Base-by-base conservation (phyloP, 2,888 invertebrate species). In the Aleiodes testaceus region DNA sequence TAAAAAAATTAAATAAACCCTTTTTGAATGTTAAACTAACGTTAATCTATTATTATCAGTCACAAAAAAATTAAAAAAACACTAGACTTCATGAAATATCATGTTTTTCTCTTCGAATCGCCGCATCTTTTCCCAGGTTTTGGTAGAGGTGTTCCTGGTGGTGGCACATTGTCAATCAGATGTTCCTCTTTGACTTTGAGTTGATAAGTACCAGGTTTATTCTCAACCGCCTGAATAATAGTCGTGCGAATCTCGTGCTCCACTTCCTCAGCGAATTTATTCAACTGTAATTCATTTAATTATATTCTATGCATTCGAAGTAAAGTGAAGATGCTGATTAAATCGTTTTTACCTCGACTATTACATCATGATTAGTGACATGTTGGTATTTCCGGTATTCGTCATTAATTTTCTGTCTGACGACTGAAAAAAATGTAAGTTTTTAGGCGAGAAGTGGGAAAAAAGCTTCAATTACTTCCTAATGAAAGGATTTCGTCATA, bases 361-460 rank as follows among this genome's bases (percentile, higher is more conserved):
- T 92, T 75, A 92, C 88, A 12, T 88, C 88, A 72, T 86, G 84
- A 81, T 94, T 91, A 3, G 87, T 87, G 18, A 93, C 89, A 81
- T 89, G 81, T 83, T 90, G 92, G 83, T 93, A 91, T 85, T 93
- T 93, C 75, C 87, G 89, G 86, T 91, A 96, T 81, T 93, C 93
- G 64, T 92, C 91, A 86, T 95, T 95, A 72, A 96, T 94, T 88
- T 91, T 92, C n/a, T 88, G 78, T 79, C 95, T 90, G 1, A 91
- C 91, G 75, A 91, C 92, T 89, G 52, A 68, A 77, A 69, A 69
- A 53, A 50, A 70, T 53, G 65, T 61, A 18, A 20, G 42, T 49
- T 61, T 14, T 47, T 16, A 55, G 9, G 7, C 2, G 7, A 36
- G 7, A 16, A 53, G 3, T 16, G 20, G 4, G 44, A 50, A 16